Percentiles rank a stretch among this genome's conserved stretches.
phyloP scores from a whole-genome alignment of 2,797 vertebrate genomes.

The Australoheros facetus region DNA sequence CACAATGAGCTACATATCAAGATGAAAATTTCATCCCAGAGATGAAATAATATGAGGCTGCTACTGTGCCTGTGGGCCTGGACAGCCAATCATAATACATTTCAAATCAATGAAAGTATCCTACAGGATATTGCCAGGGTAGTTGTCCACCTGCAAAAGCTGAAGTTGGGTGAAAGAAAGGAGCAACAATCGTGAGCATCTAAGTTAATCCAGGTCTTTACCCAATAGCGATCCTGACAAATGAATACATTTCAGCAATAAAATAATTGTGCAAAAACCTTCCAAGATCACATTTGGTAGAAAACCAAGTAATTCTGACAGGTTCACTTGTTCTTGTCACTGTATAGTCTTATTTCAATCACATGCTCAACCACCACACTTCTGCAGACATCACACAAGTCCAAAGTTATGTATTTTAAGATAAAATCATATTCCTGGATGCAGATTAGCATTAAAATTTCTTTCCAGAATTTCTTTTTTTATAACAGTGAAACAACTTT shows the following conservation, averaged over 20 bases:
- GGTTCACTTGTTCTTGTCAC: neutral
- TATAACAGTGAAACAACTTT: constrained; percentile 1
- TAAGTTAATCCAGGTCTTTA: neutral
- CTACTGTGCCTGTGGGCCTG: neutral
- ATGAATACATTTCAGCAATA: neutral
- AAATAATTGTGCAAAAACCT: neutral
- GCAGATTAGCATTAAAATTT: neutral
- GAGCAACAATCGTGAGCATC: neutral
- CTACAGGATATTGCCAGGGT: neutral
- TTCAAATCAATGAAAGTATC: neutral
- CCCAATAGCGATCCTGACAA: neutral
- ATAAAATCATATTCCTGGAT: neutral
- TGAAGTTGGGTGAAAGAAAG: neutral
- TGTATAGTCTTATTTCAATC: neutral
- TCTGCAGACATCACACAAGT: constrained; percentile 1
- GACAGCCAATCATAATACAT: neutral
- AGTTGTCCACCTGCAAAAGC: neutral
- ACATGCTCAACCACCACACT: neutral
- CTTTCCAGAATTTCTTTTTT: constrained; percentile 10
- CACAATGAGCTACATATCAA: neutral
- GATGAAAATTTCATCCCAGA: neutral
- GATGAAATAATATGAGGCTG: neutral
- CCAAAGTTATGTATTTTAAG: neutral
- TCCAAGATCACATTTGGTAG: neutral
- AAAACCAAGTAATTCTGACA: neutral